Evolutionary conservation across 2,797 vertebrate species (phyloP).

Genomic region (Eulemur albifrons): DNA sequence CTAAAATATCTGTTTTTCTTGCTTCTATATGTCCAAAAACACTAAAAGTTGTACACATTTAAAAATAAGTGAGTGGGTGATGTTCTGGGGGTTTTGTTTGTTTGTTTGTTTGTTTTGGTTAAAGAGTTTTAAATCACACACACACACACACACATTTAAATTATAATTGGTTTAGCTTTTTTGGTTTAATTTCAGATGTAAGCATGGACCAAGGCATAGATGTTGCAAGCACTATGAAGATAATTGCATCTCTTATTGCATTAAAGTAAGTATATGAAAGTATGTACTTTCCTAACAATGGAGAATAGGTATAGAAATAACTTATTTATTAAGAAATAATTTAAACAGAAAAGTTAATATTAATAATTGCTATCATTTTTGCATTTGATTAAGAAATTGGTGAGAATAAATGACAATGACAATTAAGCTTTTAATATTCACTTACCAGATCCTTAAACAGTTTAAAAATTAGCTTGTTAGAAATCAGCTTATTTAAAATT

Average conservation of each 20-base stretch:
- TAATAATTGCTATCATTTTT: constrained; percentile 46
- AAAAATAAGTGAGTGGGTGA: constrained; percentile 18
- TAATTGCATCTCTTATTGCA: constrained; percentile 97
- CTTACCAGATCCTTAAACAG: constrained; percentile 58
- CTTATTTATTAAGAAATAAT: background rate
- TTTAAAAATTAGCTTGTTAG: constrained; percentile 35
- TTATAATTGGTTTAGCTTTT: constrained; percentile 12
- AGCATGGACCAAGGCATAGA: constrained; percentile 95
- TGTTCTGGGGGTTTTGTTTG: background rate
- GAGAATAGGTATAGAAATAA: background rate
- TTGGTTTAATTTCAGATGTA: constrained; percentile 91
- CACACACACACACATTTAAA: background rate
- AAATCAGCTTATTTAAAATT: constrained; percentile 63
- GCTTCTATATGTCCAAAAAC: constrained; percentile 29
- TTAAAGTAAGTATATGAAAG: constrained; percentile 92
- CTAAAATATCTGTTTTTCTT: background rate
- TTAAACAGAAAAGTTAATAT: constrained; percentile 28
- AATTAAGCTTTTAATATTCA: constrained; percentile 17
- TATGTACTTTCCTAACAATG: background rate
- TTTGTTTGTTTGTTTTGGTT: constrained; percentile 24
- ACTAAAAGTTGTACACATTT: background rate
- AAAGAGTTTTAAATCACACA: background rate
- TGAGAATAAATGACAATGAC: constrained; percentile 24
- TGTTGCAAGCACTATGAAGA: constrained; percentile 98
- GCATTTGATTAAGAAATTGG: constrained; percentile 59